phyloP scores from a whole-genome alignment of 2,797 vertebrate genomes.

The Menidia menidia region DNA sequence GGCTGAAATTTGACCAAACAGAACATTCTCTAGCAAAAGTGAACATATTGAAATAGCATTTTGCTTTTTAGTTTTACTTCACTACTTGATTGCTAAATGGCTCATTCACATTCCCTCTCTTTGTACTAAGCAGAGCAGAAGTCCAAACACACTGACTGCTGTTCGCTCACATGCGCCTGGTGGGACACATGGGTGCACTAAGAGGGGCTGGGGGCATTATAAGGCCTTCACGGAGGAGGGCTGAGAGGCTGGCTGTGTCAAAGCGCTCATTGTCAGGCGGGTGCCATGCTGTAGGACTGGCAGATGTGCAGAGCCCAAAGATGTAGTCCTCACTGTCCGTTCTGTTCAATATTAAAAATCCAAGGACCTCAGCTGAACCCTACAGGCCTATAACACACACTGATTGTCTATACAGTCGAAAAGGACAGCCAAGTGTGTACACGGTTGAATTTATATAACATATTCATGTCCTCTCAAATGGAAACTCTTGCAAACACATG shows the following conservation, averaged over 20 bases:
- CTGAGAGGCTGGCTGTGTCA: conserved; percentile 53
- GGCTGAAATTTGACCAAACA: not conserved
- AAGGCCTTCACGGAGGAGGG: conserved; percentile 40
- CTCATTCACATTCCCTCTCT: conserved; percentile 36
- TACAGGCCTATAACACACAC: conserved; percentile 13
- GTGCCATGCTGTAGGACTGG: conserved; percentile 38
- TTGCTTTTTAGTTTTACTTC: not conserved
- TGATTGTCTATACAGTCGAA: not conserved
- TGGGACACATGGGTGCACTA: conserved; percentile 54
- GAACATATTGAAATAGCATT: not conserved
- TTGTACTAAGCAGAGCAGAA: conserved; percentile 20
- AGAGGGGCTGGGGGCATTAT: conserved; percentile 34
- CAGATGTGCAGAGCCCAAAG: conserved; percentile 46
- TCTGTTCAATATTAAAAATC: conserved; percentile 25
- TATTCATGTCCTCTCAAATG: conserved; percentile 21
- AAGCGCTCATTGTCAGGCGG: conserved; percentile 51
- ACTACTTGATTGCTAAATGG: conserved; percentile 23
- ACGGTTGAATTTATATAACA: conserved; percentile 22
- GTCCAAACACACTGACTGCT: conserved; percentile 39
- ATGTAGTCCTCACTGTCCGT: conserved; percentile 33
- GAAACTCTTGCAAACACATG: conserved; percentile 23
- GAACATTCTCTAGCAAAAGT: conserved; percentile 5
- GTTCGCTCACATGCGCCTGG: conserved; percentile 22
- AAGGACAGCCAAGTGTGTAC: not conserved
- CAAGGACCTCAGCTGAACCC: conserved; percentile 29